Percentiles rank a stretch among this genome's conserved stretches.
Conservation (phyloP, 2,797 vertebrate species). For the Lepidocolaptes lacrymiger region DNA sequence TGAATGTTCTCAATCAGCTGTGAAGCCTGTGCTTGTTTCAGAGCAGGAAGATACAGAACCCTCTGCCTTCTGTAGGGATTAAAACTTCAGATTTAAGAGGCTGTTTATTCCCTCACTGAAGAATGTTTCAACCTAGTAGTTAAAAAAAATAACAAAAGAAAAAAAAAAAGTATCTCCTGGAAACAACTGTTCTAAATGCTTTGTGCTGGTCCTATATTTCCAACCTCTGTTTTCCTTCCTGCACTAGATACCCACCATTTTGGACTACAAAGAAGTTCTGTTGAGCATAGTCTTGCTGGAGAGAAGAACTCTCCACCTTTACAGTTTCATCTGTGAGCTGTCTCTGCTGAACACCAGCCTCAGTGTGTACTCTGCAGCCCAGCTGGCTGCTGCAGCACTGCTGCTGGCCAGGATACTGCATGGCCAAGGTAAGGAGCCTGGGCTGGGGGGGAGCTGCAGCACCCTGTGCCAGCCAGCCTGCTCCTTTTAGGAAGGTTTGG, state of each 20-base stretch:
- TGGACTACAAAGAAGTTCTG: slow-evolving; percentile 93
- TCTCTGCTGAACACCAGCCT: slow-evolving; percentile 89
- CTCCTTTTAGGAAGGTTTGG: not conserved
- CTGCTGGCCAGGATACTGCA: slow-evolving; percentile 89
- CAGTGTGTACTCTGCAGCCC: slow-evolving; percentile 81
- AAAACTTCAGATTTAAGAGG: not conserved
- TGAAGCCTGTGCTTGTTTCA: not conserved
- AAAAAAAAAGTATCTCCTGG: not conserved
- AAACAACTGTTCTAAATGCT: not conserved
- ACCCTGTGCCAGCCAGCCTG: not conserved
- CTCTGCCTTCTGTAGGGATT: not conserved
- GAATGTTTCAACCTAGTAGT: not conserved
- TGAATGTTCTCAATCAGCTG: not conserved
- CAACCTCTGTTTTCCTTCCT: not conserved
- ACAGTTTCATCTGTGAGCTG: slow-evolving; percentile 93
- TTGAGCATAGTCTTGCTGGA: slow-evolving; percentile 81
- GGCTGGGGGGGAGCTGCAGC: not conserved
- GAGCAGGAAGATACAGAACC: not conserved
- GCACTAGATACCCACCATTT: slow-evolving; percentile 85
- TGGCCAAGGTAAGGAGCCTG: slow-evolving; percentile 82
- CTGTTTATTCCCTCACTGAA: not conserved
- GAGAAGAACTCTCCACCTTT: slow-evolving; percentile 85
- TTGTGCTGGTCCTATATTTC: not conserved
- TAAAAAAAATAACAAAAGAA: not conserved
- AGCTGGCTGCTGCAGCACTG: slow-evolving; percentile 86